A percentile compares a stretch with the other conserved stretches of the same genome.
Evolutionary conservation across 2,888 invertebrate species (phyloP).

Genomic region (Lochmaea capreae): DNA sequence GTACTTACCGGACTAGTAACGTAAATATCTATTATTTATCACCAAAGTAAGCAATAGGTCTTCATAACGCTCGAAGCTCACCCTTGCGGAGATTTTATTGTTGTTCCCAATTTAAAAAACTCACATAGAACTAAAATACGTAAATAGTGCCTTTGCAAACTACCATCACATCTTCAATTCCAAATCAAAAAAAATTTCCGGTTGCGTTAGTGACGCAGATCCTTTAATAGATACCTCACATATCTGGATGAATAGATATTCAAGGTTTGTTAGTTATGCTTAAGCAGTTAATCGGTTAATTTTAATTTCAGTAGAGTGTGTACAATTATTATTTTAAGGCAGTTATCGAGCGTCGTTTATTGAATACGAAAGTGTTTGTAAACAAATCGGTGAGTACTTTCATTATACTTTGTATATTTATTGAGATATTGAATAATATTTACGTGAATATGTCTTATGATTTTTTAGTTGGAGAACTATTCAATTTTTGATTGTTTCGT

Average conservation of each 20-base stretch:
- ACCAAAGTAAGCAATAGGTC: no score
- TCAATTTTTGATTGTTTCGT: background rate
- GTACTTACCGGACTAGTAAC: no score
- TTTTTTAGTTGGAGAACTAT: background rate
- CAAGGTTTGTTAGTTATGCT: conserved; percentile 16
- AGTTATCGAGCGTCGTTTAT: background rate
- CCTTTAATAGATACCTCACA: background rate
- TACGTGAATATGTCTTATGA: background rate
- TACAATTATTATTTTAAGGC: conserved; percentile 1
- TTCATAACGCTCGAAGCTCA: no score
- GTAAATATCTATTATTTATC: no score
- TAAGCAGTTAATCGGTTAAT: conserved; percentile 21
- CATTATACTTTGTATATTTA: background rate
- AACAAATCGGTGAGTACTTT: background rate
- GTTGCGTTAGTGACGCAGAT: background rate
- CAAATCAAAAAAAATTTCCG: background rate
- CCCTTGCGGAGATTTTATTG: no score
- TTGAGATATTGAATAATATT: background rate
- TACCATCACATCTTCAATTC: background rate
- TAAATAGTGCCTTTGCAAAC: no score
- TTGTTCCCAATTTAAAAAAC: no score
- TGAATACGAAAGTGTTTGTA: background rate
- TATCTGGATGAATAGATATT: background rate
- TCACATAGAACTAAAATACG: no score
- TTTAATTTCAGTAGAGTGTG: conserved; percentile 10